phyloP scores from a whole-genome alignment of 1,140 invertebrate species.

The Drosophila orena region DNA sequence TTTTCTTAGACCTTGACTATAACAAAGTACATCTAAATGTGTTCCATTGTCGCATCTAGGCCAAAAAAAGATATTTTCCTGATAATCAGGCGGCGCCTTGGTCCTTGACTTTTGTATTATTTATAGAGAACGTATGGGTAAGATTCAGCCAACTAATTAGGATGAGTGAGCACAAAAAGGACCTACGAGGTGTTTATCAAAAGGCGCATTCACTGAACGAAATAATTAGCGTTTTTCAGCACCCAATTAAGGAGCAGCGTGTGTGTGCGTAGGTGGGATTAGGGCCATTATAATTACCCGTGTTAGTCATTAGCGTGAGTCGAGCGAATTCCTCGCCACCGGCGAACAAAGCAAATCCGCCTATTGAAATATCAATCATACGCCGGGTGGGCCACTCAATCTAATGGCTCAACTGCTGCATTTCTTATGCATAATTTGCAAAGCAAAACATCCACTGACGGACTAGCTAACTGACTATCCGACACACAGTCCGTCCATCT shows the following conservation, averaged over 20 bases:
- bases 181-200: conserved; percentile 44
- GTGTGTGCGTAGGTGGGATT: conserved; percentile 26
- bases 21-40: conserved; percentile 40
- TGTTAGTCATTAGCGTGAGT: conserved; percentile 49
- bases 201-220: conserved; percentile 71
- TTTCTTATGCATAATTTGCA: conserved; percentile 41
- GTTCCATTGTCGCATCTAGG: neutral
- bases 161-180: conserved; percentile 41
- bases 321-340: neutral
- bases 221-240: conserved; percentile 69
- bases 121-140: conserved; percentile 37
- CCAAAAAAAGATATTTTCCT: conserved; percentile 1
- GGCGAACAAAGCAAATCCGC: neutral
- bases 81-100: conserved; percentile 25
- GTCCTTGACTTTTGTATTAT: conserved; percentile 48
- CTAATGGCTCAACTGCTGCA: conserved; percentile 9
- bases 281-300: conserved; percentile 51
- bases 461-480: conserved; percentile 26
- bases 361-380: conserved; percentile 39
- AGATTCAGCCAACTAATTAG: conserved; percentile 55
- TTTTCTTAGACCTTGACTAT: conserved; percentile 3
- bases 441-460: conserved; percentile 35
- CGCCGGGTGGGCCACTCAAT: conserved; percentile 23
- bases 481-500: conserved; percentile 25
- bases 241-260: conserved; percentile 39